phyloP scores from a whole-genome alignment of 2,797 vertebrate species.

The Acropternis orthonyx region DNA sequence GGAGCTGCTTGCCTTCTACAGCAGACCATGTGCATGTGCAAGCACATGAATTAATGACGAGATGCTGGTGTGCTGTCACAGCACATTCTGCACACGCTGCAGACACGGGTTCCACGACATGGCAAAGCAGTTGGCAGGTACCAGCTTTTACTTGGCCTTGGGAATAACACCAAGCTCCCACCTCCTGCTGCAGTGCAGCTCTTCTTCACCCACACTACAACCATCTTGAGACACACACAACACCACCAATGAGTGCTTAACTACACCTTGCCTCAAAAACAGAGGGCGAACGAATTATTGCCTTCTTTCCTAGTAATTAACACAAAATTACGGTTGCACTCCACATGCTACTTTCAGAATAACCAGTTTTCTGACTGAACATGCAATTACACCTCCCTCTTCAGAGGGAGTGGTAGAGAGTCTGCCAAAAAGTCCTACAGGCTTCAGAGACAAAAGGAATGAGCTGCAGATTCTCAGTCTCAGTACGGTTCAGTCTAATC shows the following conservation, averaged over 20 bases:
- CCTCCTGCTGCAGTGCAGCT: background rate
- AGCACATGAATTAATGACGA: constrained; percentile 19
- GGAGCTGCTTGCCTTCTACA: background rate
- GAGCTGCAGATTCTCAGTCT: background rate
- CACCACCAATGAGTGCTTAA: background rate
- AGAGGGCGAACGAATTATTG: background rate
- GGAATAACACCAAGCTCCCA: background rate
- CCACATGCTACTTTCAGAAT: background rate
- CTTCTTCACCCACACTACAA: background rate
- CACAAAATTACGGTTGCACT: background rate
- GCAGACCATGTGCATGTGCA: background rate
- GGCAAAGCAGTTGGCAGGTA: background rate
- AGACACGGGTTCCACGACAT: background rate
- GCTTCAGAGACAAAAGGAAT: background rate
- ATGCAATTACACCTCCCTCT: background rate
- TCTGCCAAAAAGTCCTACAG: background rate
- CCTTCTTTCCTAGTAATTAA: background rate
- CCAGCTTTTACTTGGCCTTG: background rate
- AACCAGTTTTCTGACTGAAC: background rate
- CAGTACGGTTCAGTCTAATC: background rate
- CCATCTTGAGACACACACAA: background rate
- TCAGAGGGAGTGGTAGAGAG: accelerated
- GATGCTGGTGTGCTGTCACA: constrained; percentile 13
- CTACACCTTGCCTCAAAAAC: background rate
- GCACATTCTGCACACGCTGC: background rate